Conservation (phyloP, 1,140 invertebrate genomes). For the Copidosoma floridanum region DNA sequence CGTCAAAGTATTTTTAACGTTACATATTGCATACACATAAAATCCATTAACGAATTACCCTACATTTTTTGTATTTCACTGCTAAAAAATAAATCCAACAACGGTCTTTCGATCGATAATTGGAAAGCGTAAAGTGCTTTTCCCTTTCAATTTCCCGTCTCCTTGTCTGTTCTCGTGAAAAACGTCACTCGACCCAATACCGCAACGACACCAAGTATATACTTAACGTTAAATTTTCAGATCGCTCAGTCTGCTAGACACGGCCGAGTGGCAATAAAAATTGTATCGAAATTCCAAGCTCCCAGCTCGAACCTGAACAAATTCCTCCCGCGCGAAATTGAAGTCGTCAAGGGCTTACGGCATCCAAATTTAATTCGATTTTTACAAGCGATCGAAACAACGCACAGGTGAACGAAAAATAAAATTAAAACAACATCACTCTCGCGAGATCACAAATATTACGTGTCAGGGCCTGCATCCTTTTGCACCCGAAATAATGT, state of each 20-base stretch:
- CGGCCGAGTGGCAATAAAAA: slow-evolving; percentile 82
- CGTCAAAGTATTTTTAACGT: slow-evolving; percentile 61
- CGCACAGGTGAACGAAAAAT: slow-evolving; percentile 71
- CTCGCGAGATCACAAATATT: too few species aligned
- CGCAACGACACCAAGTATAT: too few species aligned
- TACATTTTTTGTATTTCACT: too few species aligned
- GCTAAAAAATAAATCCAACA: background rate
- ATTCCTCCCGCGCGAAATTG: slow-evolving; percentile 84
- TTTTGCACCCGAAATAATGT: too few species aligned
- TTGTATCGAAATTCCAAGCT: slow-evolving; percentile 79
- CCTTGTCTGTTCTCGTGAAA: too few species aligned
- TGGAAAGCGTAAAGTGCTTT: too few species aligned
- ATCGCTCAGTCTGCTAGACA: slow-evolving; percentile 72
- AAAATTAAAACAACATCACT: too few species aligned
- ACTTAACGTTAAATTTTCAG: slow-evolving; percentile 45
- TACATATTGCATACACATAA: too few species aligned
- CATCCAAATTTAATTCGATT: slow-evolving; percentile 80
- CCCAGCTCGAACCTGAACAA: slow-evolving; percentile 79
- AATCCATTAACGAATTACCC: too few species aligned
- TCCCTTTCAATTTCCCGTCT: too few species aligned
- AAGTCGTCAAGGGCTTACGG: slow-evolving; percentile 75
- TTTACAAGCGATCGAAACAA: slow-evolving; percentile 79
- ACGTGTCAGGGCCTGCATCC: too few species aligned
- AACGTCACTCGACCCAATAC: too few species aligned
- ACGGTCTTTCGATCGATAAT: background rate